Base-by-base conservation (phyloP, 2,797 vertebrate species). In the Artibeus jamaicensis region DNA sequence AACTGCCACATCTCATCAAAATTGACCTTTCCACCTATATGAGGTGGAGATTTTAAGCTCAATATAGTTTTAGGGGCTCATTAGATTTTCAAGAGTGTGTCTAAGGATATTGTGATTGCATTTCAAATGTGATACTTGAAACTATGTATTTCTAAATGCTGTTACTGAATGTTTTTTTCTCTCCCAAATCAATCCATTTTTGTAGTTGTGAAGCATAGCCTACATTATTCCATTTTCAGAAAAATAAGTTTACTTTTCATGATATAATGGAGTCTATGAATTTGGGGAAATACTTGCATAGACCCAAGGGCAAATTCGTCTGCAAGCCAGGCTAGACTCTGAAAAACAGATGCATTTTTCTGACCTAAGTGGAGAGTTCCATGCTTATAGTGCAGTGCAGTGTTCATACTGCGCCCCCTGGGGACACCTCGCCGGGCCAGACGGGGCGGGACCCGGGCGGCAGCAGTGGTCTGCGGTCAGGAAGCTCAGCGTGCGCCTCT, bases 121-220 rank as follows among this genome's bases (percentile, higher is more conserved):
- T 98, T 98, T 98, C 57, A 96, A 97, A 86, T 12, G 32, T 95
- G 85, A 71, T 95, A 82, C 97, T 98, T 97, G 74, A 67, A 96
- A 91, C 88, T 97, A 48, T 46, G 8, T 89, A 55, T 81, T 96
- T 67, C 78, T 86, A 97, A 97, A 96, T 82, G 65, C 93, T 94
- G 46, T 10, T 93, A 81, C 93, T 92, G 84, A 53, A 11, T 44
- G 79, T 93, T 71, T 91, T 90, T 91, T 82, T 57, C 7, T 67
- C 37, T 95, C 50, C 24, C 83, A 94, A 91, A 86, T 6, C 32
- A 37, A 14, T 88, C 93, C 62, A 76, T 81, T 95, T 62, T 96
- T 67, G 71, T 96, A 55, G 67, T 32, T 82, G 95, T 70, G 34
- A 42, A 93, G 5, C 55, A n/a, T 15, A 2, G 22, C 42, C 86